Base-by-base conservation (phyloP, 2,797 vertebrate species). In the Selene dorsalis region DNA sequence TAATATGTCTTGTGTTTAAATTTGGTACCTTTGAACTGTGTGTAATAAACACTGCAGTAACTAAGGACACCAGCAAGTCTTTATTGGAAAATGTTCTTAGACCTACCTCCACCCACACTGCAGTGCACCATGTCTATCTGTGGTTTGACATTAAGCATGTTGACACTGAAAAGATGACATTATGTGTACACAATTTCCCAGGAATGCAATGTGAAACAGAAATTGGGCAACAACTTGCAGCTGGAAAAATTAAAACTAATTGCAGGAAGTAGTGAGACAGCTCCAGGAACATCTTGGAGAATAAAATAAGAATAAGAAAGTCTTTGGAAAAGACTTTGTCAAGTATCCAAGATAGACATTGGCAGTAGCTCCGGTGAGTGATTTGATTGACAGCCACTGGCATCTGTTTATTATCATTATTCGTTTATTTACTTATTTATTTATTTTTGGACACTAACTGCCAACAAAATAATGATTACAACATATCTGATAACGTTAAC, bases 201-300 rank as follows among this genome's bases (percentile, higher is more conserved):
- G 38, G 17, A 59, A 43, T 66, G 12, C 61, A 52, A 52, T 22
- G 9, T 38, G 32, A 18, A 12, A 41, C 9, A 53, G 14, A 32
- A 66, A 61, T 60, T 17, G 35, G 45, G 30, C 47, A 3, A 39
- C 35, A 28, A 30, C 32, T 38, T 24, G 12, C 48, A 68, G 43
- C 53, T 74, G 81, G 67, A 77, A 73, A 77, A 45, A 35, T 63
- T 39, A 3, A 59, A 67, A 55, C 5, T n/a, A 65, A 74, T 16
- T 64, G 24, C 14, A 3, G 53, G 7, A 66, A 65, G 48, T 20
- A 20, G 18, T 16, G 43, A 74, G 52, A 63, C 56, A 76, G 68
- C 30, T 69, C 73, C 78, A 72, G 56, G 43, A 84, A 79, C 59
- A 59, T 80, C 48, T 74, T 67, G 69, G 16, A 69, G 68, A 74